phyloP scores from a whole-genome alignment of 1,140 invertebrate species.

The Acromyrmex charruanus region DNA sequence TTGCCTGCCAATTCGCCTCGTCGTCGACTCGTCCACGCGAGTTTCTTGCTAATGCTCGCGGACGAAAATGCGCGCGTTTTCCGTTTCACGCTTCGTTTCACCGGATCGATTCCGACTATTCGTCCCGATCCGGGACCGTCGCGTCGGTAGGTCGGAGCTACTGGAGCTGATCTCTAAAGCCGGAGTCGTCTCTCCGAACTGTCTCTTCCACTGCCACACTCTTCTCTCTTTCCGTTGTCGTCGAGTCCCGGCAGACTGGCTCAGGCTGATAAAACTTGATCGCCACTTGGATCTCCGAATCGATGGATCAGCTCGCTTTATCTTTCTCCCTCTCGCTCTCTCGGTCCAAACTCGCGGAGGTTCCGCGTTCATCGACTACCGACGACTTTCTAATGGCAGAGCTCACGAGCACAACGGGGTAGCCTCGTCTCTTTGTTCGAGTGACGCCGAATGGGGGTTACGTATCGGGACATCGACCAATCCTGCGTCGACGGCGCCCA shows the following conservation, averaged over 20 bases:
- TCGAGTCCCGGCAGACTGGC: not conserved
- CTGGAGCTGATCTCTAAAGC: not conserved
- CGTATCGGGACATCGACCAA: constrained; percentile 11
- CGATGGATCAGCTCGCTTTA: constrained; percentile 21
- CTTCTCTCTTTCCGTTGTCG: not conserved
- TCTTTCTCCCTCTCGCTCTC: constrained; percentile 10
- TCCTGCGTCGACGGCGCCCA: constrained; percentile 8
- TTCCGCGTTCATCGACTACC: constrained; percentile 78
- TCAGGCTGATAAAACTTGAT: constrained; percentile 54
- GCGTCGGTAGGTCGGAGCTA: not conserved
- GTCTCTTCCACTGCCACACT: not conserved
- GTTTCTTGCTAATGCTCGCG: not conserved
- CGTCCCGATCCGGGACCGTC: not conserved
- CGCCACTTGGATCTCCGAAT: constrained; percentile 17
- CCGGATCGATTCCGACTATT: not conserved
- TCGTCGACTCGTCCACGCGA: not conserved
- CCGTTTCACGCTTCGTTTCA: not conserved
- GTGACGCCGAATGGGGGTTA: constrained; percentile 42
- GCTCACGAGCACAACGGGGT: constrained; percentile 68
- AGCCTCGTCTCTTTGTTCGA: constrained; percentile 83
- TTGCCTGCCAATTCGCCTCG: not conserved
- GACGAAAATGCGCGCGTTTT: not conserved
- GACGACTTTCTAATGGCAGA: constrained; percentile 82
- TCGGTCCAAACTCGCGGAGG: constrained; percentile 44
- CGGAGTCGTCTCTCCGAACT: not conserved